These are phyloP conservation scores for Apogon hyalosoma DNA, from an alignment of 2,797 vertebrate species.

Conservation along the genomic window DNA sequence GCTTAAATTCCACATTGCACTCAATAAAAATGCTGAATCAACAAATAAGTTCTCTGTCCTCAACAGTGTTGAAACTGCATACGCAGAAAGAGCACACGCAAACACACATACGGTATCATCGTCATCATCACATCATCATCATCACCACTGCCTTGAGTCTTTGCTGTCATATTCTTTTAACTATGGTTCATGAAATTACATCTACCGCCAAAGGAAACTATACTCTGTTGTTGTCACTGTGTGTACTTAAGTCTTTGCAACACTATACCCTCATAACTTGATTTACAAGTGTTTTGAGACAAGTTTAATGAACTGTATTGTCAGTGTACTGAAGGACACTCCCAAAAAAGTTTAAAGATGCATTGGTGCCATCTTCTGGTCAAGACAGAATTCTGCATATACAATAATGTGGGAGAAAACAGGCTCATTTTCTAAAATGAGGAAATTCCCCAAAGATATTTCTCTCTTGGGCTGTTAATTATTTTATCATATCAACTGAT, in stretches of 20 bases:
- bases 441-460: too few relatives aligned
- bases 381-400: neutral
- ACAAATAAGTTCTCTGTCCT: constrained; percentile 43
- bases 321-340: neutral
- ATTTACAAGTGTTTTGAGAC: constrained; percentile 9
- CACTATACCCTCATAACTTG: neutral
- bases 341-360: neutral
- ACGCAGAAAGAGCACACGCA: neutral
- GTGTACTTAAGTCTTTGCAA: constrained; percentile 24
- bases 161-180: constrained; percentile 44
- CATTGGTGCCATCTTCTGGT: neutral
- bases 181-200: constrained; percentile 24
- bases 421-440: too few relatives aligned
- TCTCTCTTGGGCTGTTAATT: too few relatives aligned
- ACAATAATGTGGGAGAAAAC: too few relatives aligned
- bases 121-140: constrained; percentile 12
- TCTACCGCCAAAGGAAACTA: constrained; percentile 21
- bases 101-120: constrained; percentile 20
- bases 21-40: constrained; percentile 39
- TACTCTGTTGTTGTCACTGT: constrained; percentile 22
- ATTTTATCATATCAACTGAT: too few relatives aligned
- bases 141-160: constrained; percentile 48
- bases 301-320: neutral
- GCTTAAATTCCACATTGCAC: neutral
- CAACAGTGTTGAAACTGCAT: constrained; percentile 42